Conservation (phyloP, 35 echinoderm and acorn worm species). For the Lytechinus variegatus region DNA sequence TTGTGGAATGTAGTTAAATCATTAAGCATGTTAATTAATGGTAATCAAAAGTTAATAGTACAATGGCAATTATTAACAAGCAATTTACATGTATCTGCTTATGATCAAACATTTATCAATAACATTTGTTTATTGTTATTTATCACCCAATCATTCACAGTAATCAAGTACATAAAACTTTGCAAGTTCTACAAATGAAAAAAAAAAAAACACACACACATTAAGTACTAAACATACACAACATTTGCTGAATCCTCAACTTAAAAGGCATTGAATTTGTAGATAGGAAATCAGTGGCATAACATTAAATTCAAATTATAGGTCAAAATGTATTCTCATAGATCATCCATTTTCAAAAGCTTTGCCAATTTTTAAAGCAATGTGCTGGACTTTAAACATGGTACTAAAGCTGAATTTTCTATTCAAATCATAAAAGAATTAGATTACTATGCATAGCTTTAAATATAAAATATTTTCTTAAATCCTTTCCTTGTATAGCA, state of each 20-base stretch:
- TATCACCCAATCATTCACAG: not conserved
- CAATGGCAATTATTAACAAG: no score
- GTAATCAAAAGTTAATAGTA: no score
- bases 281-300: no score
- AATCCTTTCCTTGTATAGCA: not conserved
- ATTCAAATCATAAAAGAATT: not conserved
- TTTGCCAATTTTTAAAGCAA: not conserved
- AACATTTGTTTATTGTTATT: not conserved
- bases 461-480: not conserved
- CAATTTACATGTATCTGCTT: no score
- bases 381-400: not conserved
- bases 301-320: not conserved
- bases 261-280: no score
- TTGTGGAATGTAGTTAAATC: no score
- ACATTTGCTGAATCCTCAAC: no score
- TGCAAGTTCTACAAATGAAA: not conserved
- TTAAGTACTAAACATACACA: not conserved
- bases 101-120: no score
- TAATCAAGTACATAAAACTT: not conserved
- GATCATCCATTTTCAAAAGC: not conserved
- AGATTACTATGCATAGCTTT: not conserved
- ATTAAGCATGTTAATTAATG: no score
- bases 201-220: not conserved
- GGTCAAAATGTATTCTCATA: not conserved
- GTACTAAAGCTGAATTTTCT: not conserved